Conservation (phyloP, 2,113 vertebrate species). For the Apistogramma diplotaenia region DNA sequence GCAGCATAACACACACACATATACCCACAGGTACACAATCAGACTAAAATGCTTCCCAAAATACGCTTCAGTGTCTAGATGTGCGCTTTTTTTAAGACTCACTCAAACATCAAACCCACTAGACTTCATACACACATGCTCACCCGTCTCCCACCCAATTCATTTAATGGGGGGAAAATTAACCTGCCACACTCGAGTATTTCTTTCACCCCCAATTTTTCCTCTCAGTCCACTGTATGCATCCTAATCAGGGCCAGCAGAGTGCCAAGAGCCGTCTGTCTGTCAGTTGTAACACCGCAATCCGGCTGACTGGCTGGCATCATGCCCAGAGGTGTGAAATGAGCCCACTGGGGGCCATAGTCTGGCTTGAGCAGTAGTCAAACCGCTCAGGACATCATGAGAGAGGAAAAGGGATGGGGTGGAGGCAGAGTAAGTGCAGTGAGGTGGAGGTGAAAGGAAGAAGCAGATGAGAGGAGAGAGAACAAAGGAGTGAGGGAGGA, state of each 20-base stretch:
- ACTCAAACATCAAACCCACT: neutral
- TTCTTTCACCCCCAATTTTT: neutral
- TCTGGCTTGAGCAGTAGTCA: constrained; percentile 59
- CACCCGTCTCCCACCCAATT: neutral
- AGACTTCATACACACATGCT: neutral
- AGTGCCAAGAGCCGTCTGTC: constrained; percentile 34
- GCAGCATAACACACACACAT: neutral
- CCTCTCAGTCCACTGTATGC: constrained; percentile 6
- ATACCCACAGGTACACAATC: constrained; percentile 1
- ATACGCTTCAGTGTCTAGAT: neutral
- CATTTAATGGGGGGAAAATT: constrained; percentile 13
- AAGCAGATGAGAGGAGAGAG: constrained; percentile 19
- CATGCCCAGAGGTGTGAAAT: constrained; percentile 54
- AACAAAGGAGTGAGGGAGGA: constrained; percentile 50
- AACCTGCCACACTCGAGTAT: constrained; percentile 14
- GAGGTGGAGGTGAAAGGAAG: constrained; percentile 20
- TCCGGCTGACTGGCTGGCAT: constrained; percentile 36
- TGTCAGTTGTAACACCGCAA: constrained; percentile 41
- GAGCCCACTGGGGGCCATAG: constrained; percentile 56
- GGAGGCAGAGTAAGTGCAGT: neutral
- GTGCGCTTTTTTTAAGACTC: neutral
- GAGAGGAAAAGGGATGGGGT: neutral
- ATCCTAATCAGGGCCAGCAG: constrained; percentile 52
- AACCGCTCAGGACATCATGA: constrained; percentile 46
- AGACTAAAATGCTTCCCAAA: neutral